A percentile compares a stretch with the other conserved stretches of the same genome.
These are phyloP conservation scores for Bovichtus diacanthus DNA, from an alignment of 2,797 vertebrate species.

Conservation along the genomic window DNA sequence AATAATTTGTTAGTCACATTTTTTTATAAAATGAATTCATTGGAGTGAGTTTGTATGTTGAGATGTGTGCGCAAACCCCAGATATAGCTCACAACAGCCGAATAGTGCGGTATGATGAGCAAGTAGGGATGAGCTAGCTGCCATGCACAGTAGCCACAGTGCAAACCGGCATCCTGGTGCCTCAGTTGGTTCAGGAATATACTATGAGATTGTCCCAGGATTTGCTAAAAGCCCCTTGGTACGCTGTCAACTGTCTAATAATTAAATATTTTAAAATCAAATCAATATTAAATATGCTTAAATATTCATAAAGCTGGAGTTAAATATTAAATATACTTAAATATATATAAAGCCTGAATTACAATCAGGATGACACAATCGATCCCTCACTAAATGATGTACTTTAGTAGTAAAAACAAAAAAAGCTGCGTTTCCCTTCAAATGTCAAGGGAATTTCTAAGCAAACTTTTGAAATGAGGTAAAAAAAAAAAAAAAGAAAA, in stretches of 20 bases:
- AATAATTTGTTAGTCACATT: not conserved
- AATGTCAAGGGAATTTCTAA: no score
- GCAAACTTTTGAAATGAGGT: no score
- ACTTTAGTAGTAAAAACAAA: not conserved
- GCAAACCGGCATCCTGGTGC: not conserved
- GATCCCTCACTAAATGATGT: conserved; percentile 14
- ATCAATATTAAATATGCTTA: conserved; percentile 42
- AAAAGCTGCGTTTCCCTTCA: no score
- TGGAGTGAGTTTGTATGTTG: not conserved
- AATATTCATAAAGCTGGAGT: conserved; percentile 7
- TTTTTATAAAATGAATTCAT: not conserved
- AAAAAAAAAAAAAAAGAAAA: no score
- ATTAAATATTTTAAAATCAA: conserved; percentile 43
- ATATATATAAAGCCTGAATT: conserved; percentile 18
- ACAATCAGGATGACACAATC: not conserved
- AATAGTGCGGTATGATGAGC: not conserved
- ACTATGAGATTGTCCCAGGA: not conserved
- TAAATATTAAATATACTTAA: conserved; percentile 24
- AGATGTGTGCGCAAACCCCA: not conserved
- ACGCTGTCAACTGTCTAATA: conserved; percentile 11
- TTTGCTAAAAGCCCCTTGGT: not conserved
- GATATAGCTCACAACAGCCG: not conserved
- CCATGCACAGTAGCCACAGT: conserved; percentile 26
- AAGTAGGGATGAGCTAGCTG: not conserved
- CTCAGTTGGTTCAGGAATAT: not conserved